Percentiles rank a stretch among this genome's conserved stretches.
phyloP scores from a whole-genome alignment of 2,113 vertebrate genomes.

The Melospiza georgiana region DNA sequence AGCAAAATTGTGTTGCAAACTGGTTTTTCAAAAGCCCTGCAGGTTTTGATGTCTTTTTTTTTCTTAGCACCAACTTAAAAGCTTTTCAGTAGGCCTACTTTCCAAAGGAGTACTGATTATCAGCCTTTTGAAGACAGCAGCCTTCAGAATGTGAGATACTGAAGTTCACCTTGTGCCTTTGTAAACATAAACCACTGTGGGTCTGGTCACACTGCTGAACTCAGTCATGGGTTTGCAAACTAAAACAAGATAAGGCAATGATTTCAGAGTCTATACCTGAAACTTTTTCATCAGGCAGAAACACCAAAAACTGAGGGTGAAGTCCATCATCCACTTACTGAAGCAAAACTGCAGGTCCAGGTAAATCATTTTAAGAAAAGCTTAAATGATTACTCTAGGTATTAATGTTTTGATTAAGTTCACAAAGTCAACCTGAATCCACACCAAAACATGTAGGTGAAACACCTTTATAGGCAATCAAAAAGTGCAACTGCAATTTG shows the following conservation, averaged over 20 bases:
- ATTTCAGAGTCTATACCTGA: not conserved
- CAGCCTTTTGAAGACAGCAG: not conserved
- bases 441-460: not conserved
- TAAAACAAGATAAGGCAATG: not conserved
- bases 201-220: not conserved
- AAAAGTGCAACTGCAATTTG: not conserved
- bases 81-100: not conserved
- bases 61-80: not conserved
- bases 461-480: not conserved
- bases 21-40: not conserved
- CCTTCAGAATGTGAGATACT: not conserved
- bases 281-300: not conserved
- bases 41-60: not conserved
- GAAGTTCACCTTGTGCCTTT: not conserved
- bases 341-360: not conserved
- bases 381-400: not conserved
- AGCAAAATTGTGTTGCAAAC: not conserved
- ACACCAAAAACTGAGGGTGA: not conserved
- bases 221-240: not conserved
- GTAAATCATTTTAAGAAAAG: not conserved
- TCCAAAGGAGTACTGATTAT: not conserved
- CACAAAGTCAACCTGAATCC: not conserved
- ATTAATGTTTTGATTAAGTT: not conserved
- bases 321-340: not conserved
- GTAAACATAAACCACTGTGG: not conserved